Percentiles rank a stretch among this genome's conserved stretches.
These are phyloP conservation scores for Motacilla tschutschensis DNA, from an alignment of 2,113 vertebrate species.

Conservation along the genomic window DNA sequence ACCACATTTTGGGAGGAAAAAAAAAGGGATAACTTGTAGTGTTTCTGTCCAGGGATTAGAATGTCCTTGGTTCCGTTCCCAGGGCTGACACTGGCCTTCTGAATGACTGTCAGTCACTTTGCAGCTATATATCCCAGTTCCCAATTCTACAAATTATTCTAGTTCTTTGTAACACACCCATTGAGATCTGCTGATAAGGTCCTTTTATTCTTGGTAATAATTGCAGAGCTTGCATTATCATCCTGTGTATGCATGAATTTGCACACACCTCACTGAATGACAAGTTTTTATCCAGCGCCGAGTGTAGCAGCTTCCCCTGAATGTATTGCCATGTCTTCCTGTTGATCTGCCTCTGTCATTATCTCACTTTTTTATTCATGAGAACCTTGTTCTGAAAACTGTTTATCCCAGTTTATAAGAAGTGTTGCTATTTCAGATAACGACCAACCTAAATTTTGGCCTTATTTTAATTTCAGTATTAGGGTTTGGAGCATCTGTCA, in stretches of 20 bases:
- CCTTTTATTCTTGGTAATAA: slow-evolving; percentile 39
- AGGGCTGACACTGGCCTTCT: slow-evolving; percentile 11
- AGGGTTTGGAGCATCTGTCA: not conserved
- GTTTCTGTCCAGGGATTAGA: slow-evolving; percentile 13
- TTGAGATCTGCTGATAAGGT: slow-evolving; percentile 46
- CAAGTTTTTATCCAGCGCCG: not conserved
- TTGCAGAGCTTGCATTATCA: not conserved
- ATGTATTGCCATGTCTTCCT: not conserved
- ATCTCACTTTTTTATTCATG: not conserved
- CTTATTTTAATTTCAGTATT: not conserved
- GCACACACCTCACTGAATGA: not conserved
- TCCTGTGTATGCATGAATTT: not conserved
- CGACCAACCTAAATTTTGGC: not conserved
- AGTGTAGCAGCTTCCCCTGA: not conserved
- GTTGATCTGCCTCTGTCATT: not conserved
- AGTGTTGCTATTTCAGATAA: not conserved
- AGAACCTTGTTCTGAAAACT: not conserved
- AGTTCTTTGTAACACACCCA: slow-evolving; percentile 13
- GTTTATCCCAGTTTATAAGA: not conserved
- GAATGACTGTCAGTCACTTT: slow-evolving; percentile 28
- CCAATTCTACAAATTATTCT: not conserved
- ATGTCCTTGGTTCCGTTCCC: slow-evolving; percentile 48
- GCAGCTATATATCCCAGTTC: not conserved
- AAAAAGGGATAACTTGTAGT: not conserved
- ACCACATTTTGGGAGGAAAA: not conserved